Evolutionary conservation across 1,140 invertebrate genomes (phyloP).

Genomic region (Lordiphosa stackelbergi): DNA sequence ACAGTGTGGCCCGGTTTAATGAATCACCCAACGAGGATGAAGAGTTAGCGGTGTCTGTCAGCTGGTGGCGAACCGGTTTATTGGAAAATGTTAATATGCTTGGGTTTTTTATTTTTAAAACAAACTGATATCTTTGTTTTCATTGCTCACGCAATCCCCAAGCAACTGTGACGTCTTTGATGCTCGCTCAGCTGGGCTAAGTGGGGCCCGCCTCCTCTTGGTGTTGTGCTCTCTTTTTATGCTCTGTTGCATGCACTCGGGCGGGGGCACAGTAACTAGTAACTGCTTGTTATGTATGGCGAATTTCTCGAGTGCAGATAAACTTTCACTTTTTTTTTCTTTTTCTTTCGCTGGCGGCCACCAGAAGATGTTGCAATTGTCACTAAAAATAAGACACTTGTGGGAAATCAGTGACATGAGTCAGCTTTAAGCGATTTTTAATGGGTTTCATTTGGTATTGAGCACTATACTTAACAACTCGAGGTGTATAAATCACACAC

Average conservation of each 20-base stretch:
- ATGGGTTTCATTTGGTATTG: conserved; percentile 4
- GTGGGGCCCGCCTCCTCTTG: conserved; percentile 12
- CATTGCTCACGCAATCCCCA: conserved; percentile 52
- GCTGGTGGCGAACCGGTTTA: conserved; percentile 47
- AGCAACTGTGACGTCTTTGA: conserved; percentile 15
- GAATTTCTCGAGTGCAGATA: conserved; percentile 55
- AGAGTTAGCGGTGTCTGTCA: conserved; percentile 20
- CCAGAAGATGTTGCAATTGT: conserved; percentile 44
- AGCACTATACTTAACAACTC: too few species aligned
- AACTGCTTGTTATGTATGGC: conserved; percentile 51
- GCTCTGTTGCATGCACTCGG: conserved; percentile 45
- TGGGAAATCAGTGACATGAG: conserved; percentile 36
- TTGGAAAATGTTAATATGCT: conserved; percentile 53
- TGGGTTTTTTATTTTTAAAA: conserved; percentile 44
- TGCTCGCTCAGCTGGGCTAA: conserved; percentile 14
- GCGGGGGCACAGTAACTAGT: too few species aligned
- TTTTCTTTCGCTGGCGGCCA: conserved; percentile 10
- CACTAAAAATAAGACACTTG: conserved; percentile 12
- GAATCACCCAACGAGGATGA: conserved; percentile 37
- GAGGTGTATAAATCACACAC: background rate
- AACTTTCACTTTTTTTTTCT: conserved; percentile 61
- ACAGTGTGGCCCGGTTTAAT: conserved; percentile 40
- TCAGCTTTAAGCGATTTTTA: conserved; percentile 27
- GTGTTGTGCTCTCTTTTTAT: conserved; percentile 41
- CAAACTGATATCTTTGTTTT: conserved; percentile 31